Conservation (phyloP, 2,113 vertebrate species). For the Murina feae region DNA sequence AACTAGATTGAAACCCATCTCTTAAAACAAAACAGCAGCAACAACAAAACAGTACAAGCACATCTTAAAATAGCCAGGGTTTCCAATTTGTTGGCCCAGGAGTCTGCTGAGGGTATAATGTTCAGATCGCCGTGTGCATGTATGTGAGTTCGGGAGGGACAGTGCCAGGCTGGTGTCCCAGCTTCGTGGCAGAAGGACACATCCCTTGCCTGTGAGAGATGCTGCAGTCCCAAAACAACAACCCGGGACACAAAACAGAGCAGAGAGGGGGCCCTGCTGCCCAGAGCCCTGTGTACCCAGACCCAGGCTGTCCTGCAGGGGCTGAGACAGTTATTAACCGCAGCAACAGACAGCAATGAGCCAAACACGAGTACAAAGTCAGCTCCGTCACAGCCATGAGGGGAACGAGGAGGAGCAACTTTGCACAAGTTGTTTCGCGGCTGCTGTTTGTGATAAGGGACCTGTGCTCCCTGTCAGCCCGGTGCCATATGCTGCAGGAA, state of each 20-base stretch:
- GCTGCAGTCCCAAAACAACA: constrained; percentile 68
- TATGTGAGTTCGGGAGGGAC: not conserved
- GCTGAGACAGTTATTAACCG: constrained; percentile 73
- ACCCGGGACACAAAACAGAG: constrained; percentile 50
- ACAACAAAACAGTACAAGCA: not conserved
- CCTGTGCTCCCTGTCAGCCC: constrained; percentile 82
- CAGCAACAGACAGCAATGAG: constrained; percentile 32
- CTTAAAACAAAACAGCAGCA: not conserved
- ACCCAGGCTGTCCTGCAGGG: constrained; percentile 67
- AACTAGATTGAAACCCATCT: not conserved
- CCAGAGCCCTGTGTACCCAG: constrained; percentile 76
- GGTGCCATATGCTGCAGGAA: constrained; percentile 93
- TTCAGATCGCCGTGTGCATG: not conserved
- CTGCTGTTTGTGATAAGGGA: constrained; percentile 83
- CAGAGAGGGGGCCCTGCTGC: constrained; percentile 41
- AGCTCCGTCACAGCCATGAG: constrained; percentile 20
- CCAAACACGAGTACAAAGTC: constrained; percentile 35
- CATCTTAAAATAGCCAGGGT: not conserved
- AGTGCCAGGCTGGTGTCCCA: constrained; percentile 14
- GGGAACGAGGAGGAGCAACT: constrained; percentile 64
- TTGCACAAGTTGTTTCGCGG: constrained; percentile 81
- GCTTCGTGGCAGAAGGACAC: not conserved
- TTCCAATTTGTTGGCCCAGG: not conserved
- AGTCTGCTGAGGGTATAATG: not conserved
- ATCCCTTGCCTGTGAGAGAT: fast-evolving